These are phyloP conservation scores for Aurelia aurita DNA, from an alignment of 30 jellyfish, hydroid and myxozoan genomes.

Conservation along the genomic window DNA sequence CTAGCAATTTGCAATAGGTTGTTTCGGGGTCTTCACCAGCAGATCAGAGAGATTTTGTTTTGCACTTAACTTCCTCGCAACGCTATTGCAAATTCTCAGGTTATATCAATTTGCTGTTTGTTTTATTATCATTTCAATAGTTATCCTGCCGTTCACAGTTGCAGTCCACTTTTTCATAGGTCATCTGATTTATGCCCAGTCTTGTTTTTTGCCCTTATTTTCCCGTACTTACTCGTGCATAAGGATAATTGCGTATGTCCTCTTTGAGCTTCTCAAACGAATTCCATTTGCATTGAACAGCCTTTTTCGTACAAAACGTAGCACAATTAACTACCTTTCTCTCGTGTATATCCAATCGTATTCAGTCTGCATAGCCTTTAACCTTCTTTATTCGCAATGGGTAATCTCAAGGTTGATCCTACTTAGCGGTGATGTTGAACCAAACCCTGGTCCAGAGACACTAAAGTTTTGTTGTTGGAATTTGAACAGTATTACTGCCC, in stretches of 20 bases:
- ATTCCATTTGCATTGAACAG: too few species aligned
- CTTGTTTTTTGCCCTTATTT: not conserved
- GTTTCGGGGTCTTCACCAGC: conserved; percentile 1
- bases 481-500: too few species aligned
- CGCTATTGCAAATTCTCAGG: not conserved
- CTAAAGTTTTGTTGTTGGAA: too few species aligned
- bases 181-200: not conserved
- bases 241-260: not conserved
- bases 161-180: not conserved
- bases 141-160: not conserved
- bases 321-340: too few species aligned
- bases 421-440: too few species aligned
- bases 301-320: too few species aligned
- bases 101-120: conserved; percentile 13
- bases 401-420: too few species aligned
- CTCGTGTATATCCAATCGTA: too few species aligned
- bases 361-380: too few species aligned
- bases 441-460: too few species aligned
- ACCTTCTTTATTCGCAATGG: too few species aligned
- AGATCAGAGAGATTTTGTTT: conserved; percentile 6
- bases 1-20: conserved; percentile 33
- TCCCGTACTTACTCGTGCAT: not conserved
- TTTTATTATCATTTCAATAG: conserved; percentile 9
- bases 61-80: not conserved
- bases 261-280: not conserved